phyloP scores from a whole-genome alignment of 2,888 invertebrate species.

The Drosophila incognita region DNA sequence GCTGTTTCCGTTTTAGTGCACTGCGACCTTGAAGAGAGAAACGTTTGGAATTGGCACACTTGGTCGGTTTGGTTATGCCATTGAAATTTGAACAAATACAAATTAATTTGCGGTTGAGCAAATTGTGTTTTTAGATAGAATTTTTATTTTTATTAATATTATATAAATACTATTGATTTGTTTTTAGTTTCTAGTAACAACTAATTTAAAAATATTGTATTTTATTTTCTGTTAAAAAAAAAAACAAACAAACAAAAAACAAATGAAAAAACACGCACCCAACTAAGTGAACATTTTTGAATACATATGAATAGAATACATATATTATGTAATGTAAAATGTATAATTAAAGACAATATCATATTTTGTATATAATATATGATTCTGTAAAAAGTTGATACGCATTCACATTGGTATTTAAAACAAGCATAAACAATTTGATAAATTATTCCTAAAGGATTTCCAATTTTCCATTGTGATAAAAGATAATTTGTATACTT shows the following conservation, averaged over 20 bases:
- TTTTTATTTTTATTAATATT: conserved; percentile 77
- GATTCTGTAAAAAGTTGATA: conserved; percentile 59
- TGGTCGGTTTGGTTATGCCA: conserved; percentile 68
- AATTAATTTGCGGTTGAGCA: conserved; percentile 66
- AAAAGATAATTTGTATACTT: conserved; percentile 71
- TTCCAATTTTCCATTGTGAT: conserved; percentile 75
- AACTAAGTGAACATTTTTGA: conserved; percentile 38
- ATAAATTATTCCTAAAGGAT: conserved; percentile 61
- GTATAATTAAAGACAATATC: conserved; percentile 41
- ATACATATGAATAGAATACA: conserved; percentile 34
- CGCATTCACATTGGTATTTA: conserved; percentile 59
- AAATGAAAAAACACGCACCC: conserved; percentile 34
- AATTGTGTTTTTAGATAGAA: conserved; percentile 81
- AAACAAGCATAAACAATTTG: conserved; percentile 42
- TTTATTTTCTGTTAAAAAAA: conserved; percentile 48
- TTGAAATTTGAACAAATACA: conserved; percentile 65
- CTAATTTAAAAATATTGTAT: conserved; percentile 60
- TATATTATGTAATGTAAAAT: conserved; percentile 65
- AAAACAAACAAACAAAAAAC: conserved; percentile 2
- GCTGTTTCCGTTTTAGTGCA: conserved; percentile 80
- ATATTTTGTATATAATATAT: conserved; percentile 50
- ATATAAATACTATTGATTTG: conserved; percentile 72
- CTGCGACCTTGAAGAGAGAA: conserved; percentile 38
- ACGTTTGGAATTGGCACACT: conserved; percentile 69
- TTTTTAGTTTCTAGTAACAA: conserved; percentile 71